Conservation (phyloP, 2,888 invertebrate genomes). For the Dendrolimus houi region DNA sequence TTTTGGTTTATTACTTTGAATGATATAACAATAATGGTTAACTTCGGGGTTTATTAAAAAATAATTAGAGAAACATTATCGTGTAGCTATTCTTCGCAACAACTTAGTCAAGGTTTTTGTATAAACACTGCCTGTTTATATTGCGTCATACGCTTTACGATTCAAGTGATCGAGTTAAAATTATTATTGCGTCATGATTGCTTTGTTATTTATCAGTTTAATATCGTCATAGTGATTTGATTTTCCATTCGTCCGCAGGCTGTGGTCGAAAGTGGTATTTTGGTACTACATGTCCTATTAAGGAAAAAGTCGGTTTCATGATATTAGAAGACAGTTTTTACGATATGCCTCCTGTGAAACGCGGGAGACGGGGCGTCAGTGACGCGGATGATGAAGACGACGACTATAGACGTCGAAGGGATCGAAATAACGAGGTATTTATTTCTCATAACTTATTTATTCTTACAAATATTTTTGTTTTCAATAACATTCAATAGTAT, state of each 20-base stretch:
- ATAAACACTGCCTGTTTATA: constrained; percentile 3
- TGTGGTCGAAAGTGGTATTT: neutral
- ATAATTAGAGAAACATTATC: no score
- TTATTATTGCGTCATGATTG: constrained; percentile 17
- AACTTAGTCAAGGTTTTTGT: neutral
- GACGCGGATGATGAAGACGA: constrained; percentile 82
- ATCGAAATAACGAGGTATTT: constrained; percentile 85
- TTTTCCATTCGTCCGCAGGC: neutral
- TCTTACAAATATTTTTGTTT: no score
- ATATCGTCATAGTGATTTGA: neutral
- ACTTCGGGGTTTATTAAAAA: no score
- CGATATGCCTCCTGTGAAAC: constrained; percentile 60
- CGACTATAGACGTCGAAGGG: constrained; percentile 83
- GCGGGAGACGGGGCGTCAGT: constrained; percentile 60
- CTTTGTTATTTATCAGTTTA: constrained; percentile 3
- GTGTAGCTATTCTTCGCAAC: no score
- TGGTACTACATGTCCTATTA: constrained; percentile 2
- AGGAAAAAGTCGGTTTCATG: constrained; percentile 40
- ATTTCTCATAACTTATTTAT: no score
- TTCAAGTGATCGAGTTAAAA: constrained; percentile 1
- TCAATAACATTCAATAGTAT: no score
- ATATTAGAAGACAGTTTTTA: constrained; percentile 47
- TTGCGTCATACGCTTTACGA: neutral
- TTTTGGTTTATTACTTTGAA: no score
- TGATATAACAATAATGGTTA: no score